Base-by-base conservation (phyloP, 2,113 vertebrate species). In the Chloroceryle aenea region DNA sequence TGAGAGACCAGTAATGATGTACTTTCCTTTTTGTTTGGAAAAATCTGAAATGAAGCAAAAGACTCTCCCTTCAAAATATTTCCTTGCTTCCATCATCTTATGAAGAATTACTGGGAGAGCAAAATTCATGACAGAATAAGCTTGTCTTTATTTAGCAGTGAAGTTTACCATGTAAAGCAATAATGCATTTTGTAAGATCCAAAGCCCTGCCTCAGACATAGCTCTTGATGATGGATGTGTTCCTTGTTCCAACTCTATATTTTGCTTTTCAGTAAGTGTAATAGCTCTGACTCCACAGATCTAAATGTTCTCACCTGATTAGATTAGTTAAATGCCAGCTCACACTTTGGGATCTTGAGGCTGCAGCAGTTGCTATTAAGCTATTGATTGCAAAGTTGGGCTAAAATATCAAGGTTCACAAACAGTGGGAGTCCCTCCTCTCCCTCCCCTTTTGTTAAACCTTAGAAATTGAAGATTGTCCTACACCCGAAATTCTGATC, bases 371-470 rank as follows among this genome's bases (percentile, higher is more conserved):
- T 95, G 66, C 58, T 90, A 89, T 94, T 90, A 92, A 82, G 50
- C 10, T 95, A 91, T 94, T 87, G 89, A 96, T 90, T 91, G 59
- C 74, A 96, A 93, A 91, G 74, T 29, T 83, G 56, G 56, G 29
- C 61, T 94, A 75, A 97, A 98, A 94, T 93, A 91, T 53, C 90
- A 97, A 90, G 42, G 80, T 76, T 94, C 83, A 50, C 32, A 81
- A 85, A 69, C 22, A 76, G 16, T 40, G 14, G 9, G 21, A 91
- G 25, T 66, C 18, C 34, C 18, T 80, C 4, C 17, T 52, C 14
- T 61, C 7, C 7, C 0, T 1, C 2, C 2, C 7, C 14, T 59
- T 77, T 75, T 50, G 48, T 42, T 34, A 81, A 47, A 75, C 8
- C 8, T 86, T 74, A 84, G 38, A 93, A 69, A 52, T 63, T 81